Base-by-base conservation (phyloP, 2,888 invertebrate genomes). In the Holacanthella duospinosa region DNA sequence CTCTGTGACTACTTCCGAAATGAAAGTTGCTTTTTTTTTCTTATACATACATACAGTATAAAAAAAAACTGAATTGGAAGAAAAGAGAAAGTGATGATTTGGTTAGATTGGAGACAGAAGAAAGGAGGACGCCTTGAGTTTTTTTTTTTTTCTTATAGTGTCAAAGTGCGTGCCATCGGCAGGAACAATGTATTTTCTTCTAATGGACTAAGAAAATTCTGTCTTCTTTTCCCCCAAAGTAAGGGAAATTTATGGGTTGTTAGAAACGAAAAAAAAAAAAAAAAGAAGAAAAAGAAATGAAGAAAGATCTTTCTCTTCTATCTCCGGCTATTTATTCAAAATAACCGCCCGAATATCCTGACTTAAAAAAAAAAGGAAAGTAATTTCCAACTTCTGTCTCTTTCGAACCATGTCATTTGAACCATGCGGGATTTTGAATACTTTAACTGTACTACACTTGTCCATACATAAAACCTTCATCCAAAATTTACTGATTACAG, bases 181-280 rank as follows among this genome's bases (percentile, higher is more conserved):
- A n/a, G 16, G 26, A 21, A 53, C 26, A 25, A 48, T 44, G 28
- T 43, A 25, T n/a, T 44, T 54, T 44, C 26, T 59, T 36, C 53
- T 58, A 58, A 62, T 62, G 62, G 59, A 59, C 59, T 59, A 59
- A 57, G n/a, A 59, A 59, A 59, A 44, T 58, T 58, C 58, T 28
- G n/a, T 29, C 21, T 55, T 26, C 55, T 55, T 16, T 21, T 21
- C 19, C 12, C 4, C 16, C 12, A 48, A 36, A 36, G 19, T 48
- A 48, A 48, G 48, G 48, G n/a, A 21, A 48, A 48, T 48, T 48
- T 48, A 48, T 48, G 48, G 48, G 48, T 16, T 55, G 16, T 6
- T 26, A 25, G 55, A 27, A 48, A 27, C 6, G n/a, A 25, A n/a
- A 28, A 55, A 27, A 55, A 65, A 60, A 53, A 53, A 53, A 53